Conservation (phyloP, 2,113 vertebrate genomes). For the Ranitomeya variabilis region DNA sequence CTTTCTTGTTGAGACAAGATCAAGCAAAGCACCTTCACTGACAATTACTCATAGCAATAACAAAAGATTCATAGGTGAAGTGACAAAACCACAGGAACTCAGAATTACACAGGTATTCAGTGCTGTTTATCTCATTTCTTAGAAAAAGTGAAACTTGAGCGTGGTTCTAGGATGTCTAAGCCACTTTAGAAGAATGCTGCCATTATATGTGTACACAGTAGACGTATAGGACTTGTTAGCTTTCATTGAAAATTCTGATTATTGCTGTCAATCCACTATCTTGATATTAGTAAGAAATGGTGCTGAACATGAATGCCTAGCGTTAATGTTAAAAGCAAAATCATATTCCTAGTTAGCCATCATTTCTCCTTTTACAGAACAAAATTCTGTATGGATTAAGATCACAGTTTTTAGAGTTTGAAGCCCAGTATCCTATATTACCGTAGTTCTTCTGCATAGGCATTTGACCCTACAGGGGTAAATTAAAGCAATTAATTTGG, state of each 20-base stretch:
- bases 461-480: too few species aligned
- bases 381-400: too few species aligned
- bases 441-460: too few species aligned
- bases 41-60: constrained; percentile 35
- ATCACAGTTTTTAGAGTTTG: too few species aligned
- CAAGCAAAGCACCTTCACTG: constrained; percentile 33
- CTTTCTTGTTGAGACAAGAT: constrained; percentile 30
- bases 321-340: not conserved
- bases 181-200: not conserved
- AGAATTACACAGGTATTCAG: not conserved
- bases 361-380: not conserved
- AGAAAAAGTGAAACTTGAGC: not conserved
- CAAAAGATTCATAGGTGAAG: constrained; percentile 21
- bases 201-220: not conserved
- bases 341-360: not conserved
- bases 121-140: constrained; percentile 23
- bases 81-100: constrained; percentile 50
- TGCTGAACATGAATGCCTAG: not conserved
- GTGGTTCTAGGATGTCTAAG: constrained; percentile 9
- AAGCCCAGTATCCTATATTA: too few species aligned
- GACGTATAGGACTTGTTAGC: not conserved
- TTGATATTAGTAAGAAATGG: not conserved
- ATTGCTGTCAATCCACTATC: not conserved
- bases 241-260: too few species aligned
- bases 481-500: too few species aligned